Conservation (phyloP, 30 jellyfish, hydroid and myxozoan species). For the Nemopilema nomurai region DNA sequence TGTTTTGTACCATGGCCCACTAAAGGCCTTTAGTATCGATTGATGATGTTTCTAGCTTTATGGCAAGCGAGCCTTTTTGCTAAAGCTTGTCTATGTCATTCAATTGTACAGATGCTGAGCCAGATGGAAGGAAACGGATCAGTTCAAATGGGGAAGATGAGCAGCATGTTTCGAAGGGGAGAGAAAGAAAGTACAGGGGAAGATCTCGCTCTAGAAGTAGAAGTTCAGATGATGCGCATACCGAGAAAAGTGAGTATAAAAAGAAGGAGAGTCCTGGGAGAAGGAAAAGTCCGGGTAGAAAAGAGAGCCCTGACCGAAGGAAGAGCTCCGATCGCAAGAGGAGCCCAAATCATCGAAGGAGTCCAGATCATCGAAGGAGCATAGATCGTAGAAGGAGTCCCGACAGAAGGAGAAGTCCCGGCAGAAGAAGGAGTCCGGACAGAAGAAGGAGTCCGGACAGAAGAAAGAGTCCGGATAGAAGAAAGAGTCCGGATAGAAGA, state of each 20-base stretch:
- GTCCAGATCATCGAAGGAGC: slow-evolving; percentile 51
- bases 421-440: slow-evolving; percentile 32
- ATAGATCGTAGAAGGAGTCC: slow-evolving; percentile 39
- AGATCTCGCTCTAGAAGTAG: slow-evolving; percentile 35
- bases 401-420: slow-evolving; percentile 69
- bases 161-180: background rate
- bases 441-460: slow-evolving; percentile 57
- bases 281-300: background rate
- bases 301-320: slow-evolving; percentile 36
- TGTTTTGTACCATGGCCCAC: too few relatives aligned
- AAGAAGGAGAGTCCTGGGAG: slow-evolving; percentile 20
- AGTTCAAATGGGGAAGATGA: background rate
- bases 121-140: background rate
- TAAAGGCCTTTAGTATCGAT: too few relatives aligned
- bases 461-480: slow-evolving; percentile 49
- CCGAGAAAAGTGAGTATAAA: slow-evolving; percentile 12
- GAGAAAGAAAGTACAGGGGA: slow-evolving; percentile 10
- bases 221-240: slow-evolving; percentile 29
- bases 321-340: slow-evolving; percentile 48
- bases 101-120: background rate
- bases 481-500: slow-evolving; percentile 44
- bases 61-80: background rate
- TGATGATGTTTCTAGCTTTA: too few relatives aligned
- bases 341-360: slow-evolving; percentile 46
- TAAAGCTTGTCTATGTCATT: background rate